Conservation (phyloP, 2,113 vertebrate genomes). For the Dipodomys ordii region DNA sequence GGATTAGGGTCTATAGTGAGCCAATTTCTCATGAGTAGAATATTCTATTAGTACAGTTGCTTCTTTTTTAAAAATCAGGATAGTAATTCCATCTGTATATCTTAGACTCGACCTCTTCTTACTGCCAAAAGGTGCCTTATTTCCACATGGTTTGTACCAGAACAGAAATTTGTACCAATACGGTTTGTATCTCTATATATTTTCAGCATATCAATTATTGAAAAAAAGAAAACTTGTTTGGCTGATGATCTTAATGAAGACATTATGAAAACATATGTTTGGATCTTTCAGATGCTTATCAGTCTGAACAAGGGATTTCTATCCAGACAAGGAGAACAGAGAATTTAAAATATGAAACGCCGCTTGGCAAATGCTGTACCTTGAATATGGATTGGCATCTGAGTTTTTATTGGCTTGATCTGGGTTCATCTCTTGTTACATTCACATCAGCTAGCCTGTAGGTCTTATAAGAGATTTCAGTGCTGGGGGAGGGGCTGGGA, state of each 20-base stretch:
- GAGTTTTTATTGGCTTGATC: neutral
- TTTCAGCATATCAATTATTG: neutral
- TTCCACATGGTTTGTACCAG: neutral
- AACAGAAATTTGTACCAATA: too few relatives aligned
- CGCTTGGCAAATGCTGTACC: neutral
- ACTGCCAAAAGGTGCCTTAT: neutral
- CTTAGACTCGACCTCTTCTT: too few relatives aligned
- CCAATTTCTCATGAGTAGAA: rapidly evolving
- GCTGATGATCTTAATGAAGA: neutral
- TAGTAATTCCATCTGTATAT: too few relatives aligned
- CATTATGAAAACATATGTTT: neutral
- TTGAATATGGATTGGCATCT: neutral
- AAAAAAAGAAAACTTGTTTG: neutral
- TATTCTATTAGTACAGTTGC: neutral
- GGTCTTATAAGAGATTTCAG: neutral
- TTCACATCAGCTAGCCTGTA: neutral
- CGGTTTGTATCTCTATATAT: neutral
- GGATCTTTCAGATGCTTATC: neutral
- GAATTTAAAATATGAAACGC: constrained; percentile 5
- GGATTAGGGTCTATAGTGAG: too few relatives aligned
- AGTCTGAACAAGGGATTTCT: neutral
- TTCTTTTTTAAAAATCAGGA: neutral
- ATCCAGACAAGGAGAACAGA: neutral
- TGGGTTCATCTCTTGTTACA: neutral
- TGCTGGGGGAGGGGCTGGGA: too few relatives aligned